Evolutionary conservation across 2,797 vertebrate species (phyloP), one percentile per base, ranked within the genome.

Genomic region (Tarsius wallacei): DNA sequence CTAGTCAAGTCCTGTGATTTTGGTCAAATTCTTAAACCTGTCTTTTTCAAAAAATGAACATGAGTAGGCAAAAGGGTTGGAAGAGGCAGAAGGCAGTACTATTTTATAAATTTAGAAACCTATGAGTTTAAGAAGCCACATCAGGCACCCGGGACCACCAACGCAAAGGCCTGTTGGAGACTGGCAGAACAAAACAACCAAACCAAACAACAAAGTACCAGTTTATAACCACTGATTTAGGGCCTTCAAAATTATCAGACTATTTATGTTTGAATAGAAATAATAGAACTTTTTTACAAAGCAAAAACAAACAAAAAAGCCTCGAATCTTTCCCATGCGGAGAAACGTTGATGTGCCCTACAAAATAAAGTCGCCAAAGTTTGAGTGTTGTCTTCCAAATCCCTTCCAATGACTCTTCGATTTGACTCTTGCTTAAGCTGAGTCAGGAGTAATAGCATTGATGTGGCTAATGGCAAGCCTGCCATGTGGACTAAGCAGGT

Each of bases 261-360:
- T 78, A 15, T 71, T 93, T 85, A 57, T 47, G 16, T 73, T 88
- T 82, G 61, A 95, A 68, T 91, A 49, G 88, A 84, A 42, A 82
- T 22, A 88, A 36, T 36, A 47, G 31, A 19, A 73, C 78, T 86
- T 19, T 19, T 21, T 59, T 19, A 19, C 7, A 2, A 5, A 5
- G 21, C 61, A 42, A 71, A 89, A 6, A 28, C 26, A 82, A 86
- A 64, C 33, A 31, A n/a, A 77, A 47, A 15, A 42, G 28, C 28
- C 31, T 36, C 36, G 1, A 55, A 47, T 33, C 77, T 91, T 76
- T 47, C 53, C 22, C 10, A 15, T 42, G 3, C 42, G 21, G 26
- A 36, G 94, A 95, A 73, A 71, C 4, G 47, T 19, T 83, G 66
- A 74, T 51, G 33, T 28, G 2, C 31, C 74, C 91, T 51, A 17